phyloP scores from a whole-genome alignment of 1,140 invertebrate species.

The Ceratosolen fusciceps region DNA sequence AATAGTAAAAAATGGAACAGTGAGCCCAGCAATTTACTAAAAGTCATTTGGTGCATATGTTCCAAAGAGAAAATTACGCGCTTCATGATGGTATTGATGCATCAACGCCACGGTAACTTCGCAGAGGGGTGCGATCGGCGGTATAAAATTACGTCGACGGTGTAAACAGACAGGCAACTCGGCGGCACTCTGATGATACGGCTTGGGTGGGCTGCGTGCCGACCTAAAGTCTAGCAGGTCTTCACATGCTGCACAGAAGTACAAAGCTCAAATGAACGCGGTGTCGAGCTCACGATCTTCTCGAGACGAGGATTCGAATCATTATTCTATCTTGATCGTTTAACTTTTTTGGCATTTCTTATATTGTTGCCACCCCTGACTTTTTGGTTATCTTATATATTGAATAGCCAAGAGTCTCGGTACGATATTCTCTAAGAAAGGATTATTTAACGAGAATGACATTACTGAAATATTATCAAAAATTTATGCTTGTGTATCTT shows the following conservation, averaged over 20 bases:
- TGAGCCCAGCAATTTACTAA: not conserved
- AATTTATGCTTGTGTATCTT: no score
- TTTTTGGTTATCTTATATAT: not conserved
- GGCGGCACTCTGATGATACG: constrained; percentile 32
- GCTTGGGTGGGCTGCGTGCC: constrained; percentile 30
- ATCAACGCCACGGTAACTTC: not conserved
- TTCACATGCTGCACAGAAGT: constrained; percentile 42
- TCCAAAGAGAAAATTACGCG: not conserved
- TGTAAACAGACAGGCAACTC: constrained; percentile 39
- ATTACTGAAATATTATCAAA: no score
- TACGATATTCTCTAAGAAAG: no score
- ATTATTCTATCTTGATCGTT: no score
- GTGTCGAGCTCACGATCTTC: not conserved
- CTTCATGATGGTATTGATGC: constrained; percentile 1
- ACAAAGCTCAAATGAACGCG: constrained; percentile 1
- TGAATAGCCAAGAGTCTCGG: no score
- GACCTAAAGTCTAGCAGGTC: not conserved
- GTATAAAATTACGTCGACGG: constrained; percentile 40
- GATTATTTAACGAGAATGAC: no score
- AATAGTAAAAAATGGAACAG: not conserved
- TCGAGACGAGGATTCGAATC: not conserved
- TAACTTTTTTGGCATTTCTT: not conserved
- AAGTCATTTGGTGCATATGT: not conserved
- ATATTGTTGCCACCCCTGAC: not conserved
- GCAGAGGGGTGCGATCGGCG: constrained; percentile 12